Base-by-base conservation (phyloP, 2,888 invertebrate species). In the Toxonevra muliebris region DNA sequence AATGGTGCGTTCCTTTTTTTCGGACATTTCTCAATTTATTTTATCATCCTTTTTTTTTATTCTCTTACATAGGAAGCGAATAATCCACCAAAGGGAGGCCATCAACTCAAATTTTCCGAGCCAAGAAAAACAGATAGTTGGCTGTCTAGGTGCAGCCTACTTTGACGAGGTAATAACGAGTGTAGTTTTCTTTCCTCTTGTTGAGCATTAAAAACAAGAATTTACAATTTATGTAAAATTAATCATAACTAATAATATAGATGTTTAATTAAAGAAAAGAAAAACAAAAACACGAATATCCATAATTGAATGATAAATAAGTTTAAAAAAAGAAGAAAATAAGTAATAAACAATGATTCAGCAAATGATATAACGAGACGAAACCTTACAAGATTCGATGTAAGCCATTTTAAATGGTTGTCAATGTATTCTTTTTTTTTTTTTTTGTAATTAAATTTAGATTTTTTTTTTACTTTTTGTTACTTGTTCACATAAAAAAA, bases 121-220 rank as follows among this genome's bases (percentile, higher is more conserved):
- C 91, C 91, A 80, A 90, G 90, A 85, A 94, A 93, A 87, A 91
- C 93, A 73, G 89, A 92, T 75, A 93, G 92, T 85, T 95, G 95
- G 94, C 88, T 94, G 82, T 91, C 94, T 65, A 91, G 93, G 86
- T 95, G 95, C 89, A 89, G 90, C 86, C 86, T 95, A 87, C 94
- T 95, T 89, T 95, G 94, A 95, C 94, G 91, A 83, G 85, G 84
- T 81, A 80, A 79, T 73, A 75, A 76, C 48, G 72, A 76, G 73
- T 82, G 80, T 82, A 82, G 78, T 80, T 79, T 78, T 79, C 79
- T 81, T 79, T 80, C 79, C 79, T 80, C 81, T 76, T 83, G 79
- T 82, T 81, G 79, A 76, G 73, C 52, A 59, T 70, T 10, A 8
- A 48, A 13, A 75, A 74, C 76, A 72, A 71, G 70, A 73, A 71